Percentiles rank a stretch among this genome's conserved stretches.
These are phyloP conservation scores for Ascaphus truei DNA, from an alignment of 2,113 vertebrate genomes.

Conservation along the genomic window DNA sequence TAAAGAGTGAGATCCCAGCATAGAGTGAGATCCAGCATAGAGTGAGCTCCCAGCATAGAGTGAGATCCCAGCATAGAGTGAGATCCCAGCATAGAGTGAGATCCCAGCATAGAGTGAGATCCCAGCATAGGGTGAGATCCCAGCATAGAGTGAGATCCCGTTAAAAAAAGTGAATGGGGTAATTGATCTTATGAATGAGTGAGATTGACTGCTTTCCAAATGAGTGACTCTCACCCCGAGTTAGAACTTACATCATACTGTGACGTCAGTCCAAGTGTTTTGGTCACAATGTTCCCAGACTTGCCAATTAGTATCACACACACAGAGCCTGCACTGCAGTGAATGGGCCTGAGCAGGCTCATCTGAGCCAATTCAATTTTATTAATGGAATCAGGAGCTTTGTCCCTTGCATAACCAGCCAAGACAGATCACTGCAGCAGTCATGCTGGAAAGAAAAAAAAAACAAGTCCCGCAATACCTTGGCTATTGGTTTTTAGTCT, in stretches of 20 bases:
- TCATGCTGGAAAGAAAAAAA: slow-evolving; percentile 27
- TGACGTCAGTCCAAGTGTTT: not conserved
- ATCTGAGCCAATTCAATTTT: slow-evolving; percentile 51
- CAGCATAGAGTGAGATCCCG: no score
- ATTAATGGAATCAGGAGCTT: slow-evolving; percentile 50
- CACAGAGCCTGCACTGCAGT: slow-evolving; percentile 33
- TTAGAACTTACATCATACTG: not conserved
- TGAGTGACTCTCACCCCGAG: not conserved
- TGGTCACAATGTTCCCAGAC: not conserved
- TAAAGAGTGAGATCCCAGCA: no score
- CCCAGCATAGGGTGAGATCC: no score
- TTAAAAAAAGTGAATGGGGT: no score
- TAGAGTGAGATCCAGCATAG: no score
- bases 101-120: no score
- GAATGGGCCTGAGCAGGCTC: not conserved
- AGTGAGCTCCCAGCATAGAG: no score
- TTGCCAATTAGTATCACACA: not conserved
- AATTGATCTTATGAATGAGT: no score
- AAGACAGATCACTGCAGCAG: slow-evolving; percentile 48
- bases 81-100: no score
- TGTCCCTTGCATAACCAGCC: slow-evolving; percentile 36
- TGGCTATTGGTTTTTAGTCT: slow-evolving; percentile 49
- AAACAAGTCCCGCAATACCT: slow-evolving; percentile 41
- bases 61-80: no score
- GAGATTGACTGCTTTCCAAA: not conserved